Percentiles rank a stretch among this genome's conserved stretches.
Conservation (phyloP, 2,113 vertebrate species). For the Anser brachyrhynchus region DNA sequence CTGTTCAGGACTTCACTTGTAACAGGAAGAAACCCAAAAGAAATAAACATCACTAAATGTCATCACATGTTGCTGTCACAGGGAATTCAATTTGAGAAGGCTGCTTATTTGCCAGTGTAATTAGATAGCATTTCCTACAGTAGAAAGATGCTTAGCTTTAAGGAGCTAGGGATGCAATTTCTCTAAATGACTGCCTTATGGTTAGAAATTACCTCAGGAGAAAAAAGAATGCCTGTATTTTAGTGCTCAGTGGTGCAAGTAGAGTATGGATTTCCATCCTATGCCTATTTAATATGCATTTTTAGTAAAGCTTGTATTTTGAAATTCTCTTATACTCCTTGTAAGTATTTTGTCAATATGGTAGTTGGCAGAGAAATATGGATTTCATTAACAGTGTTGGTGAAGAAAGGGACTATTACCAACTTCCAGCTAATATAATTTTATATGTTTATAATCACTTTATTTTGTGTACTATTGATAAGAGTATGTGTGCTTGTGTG, state of each 20-base stretch:
- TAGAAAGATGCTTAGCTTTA: constrained; percentile 60
- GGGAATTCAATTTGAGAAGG: constrained; percentile 42
- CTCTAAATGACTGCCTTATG: constrained; percentile 56
- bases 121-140: constrained; percentile 48
- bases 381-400: background rate
- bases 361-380: background rate
- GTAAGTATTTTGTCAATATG: background rate
- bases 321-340: background rate
- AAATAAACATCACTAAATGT: constrained; percentile 20
- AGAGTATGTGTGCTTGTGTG: background rate
- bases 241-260: background rate
- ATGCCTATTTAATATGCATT: background rate
- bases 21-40: background rate
- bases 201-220: constrained; percentile 44
- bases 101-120: constrained; percentile 53
- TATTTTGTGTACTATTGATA: background rate
- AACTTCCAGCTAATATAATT: background rate
- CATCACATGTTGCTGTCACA: constrained; percentile 23
- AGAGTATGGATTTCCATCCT: background rate
- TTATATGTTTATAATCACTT: background rate
- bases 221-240: constrained; percentile 17
- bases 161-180: constrained; percentile 53
- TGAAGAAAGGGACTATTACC: background rate
- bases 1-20: background rate
- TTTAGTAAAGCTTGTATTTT: background rate